These are phyloP conservation scores for Hydractinia echinata DNA, from an alignment of 30 jellyfish, hydroid and myxozoan genomes.

Conservation along the genomic window DNA sequence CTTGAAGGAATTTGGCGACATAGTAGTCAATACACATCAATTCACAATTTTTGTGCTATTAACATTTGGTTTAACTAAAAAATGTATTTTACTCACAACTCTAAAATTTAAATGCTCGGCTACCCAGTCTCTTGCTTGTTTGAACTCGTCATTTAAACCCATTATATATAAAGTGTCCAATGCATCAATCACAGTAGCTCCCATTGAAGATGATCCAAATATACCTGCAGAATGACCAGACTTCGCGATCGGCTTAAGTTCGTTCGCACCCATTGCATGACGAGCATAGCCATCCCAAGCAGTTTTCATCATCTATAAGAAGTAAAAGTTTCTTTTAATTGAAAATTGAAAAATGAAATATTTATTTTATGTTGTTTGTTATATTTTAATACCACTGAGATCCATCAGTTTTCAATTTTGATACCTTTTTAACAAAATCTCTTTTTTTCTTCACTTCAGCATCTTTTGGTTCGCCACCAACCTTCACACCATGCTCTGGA, in stretches of 20 bases:
- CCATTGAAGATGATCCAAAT: conserved; percentile 90
- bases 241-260: conserved; percentile 83
- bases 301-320: conserved; percentile 85
- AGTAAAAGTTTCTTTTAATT: background rate
- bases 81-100: conserved; percentile 49
- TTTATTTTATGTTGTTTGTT: background rate
- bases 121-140: conserved; percentile 95
- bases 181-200: conserved; percentile 95
- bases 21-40: too few species aligned
- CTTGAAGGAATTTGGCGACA: too few species aligned
- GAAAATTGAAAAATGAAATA: background rate
- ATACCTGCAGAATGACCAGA: conserved; percentile 99
- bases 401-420: background rate
- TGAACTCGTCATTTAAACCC: conserved; percentile 92
- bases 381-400: background rate
- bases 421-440: conserved; percentile 71
- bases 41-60: too few species aligned
- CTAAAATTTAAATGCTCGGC: conserved; percentile 69
- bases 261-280: conserved; percentile 93
- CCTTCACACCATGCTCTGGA: conserved; percentile 55
- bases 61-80: too few species aligned
- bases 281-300: conserved; percentile 97
- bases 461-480: conserved; percentile 96
- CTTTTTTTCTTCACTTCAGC: conserved; percentile 64
- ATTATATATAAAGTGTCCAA: conserved; percentile 86